Evolutionary conservation across 1,140 invertebrate genomes (phyloP).

Genomic region (Eriocheir sinensis): DNA sequence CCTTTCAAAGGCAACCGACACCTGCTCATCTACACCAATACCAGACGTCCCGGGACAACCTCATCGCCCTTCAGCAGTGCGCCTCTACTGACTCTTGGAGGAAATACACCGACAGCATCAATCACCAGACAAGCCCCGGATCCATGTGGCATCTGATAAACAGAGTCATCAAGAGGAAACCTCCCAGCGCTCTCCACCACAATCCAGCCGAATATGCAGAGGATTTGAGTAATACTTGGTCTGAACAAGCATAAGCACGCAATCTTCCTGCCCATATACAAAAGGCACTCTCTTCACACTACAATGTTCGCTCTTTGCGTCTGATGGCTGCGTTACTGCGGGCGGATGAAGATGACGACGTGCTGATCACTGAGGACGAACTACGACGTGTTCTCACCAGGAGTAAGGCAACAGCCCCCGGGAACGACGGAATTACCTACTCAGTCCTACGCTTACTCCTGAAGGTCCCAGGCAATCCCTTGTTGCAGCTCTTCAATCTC

Average conservation of each 20-base stretch:
- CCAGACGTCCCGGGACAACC: background rate
- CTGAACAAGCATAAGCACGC: no score
- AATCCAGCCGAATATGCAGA: background rate
- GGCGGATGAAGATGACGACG: no score
- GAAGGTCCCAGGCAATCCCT: background rate
- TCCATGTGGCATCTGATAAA: slow-evolving; percentile 52
- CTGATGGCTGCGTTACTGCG: background rate
- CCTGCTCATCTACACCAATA: background rate
- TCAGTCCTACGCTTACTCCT: no score
- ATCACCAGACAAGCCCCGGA: slow-evolving; percentile 11
- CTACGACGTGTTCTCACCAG: no score
- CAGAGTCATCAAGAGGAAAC: background rate
- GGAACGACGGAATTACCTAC: no score
- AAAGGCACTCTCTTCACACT: no score
- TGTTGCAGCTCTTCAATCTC: background rate
- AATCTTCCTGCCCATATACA: no score
- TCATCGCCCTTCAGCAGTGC: slow-evolving; percentile 55
- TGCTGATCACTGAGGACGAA: slow-evolving; percentile 21
- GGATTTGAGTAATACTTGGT: background rate
- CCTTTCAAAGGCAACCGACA: background rate
- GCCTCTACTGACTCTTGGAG: background rate
- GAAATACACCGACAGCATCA: slow-evolving; percentile 32
- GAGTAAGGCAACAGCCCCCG: no score
- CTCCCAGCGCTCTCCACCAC: no score
- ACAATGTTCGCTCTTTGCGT: background rate